Evolutionary conservation across 2,888 invertebrate species (phyloP), one percentile per base, ranked within the genome.

Genomic region (Bellardia bayeri): DNA sequence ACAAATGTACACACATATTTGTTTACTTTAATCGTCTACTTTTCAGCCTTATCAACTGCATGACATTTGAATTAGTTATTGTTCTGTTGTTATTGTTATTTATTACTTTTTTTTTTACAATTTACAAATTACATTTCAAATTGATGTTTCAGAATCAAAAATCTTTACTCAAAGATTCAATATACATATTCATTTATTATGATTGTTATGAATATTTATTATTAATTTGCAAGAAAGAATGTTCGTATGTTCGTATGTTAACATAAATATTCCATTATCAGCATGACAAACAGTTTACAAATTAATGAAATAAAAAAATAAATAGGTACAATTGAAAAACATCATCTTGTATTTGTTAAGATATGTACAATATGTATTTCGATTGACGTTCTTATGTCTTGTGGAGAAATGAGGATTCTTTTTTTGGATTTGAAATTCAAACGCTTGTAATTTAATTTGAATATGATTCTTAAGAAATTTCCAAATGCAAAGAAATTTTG

Each of bases 261-360:
- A 37, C 37, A 61, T 16, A 11, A 64, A 49, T 51, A 42, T 58
- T 58, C 58, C 42, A 72, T 72, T 72, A 16, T 40, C 72, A 72
- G 56, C 40, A 72, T 56, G 72, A 56, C 56, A 72, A 72, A 56
- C 56, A 56, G 37, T 72, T 72, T 58, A 58, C 40, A 54, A 72
- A 72, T 56, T 72, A 72, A 69, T 40, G 56, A 58, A 72, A 58
- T 69, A 8, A 51, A 45, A 51, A 49, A 8, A 51, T 13, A 33
- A 49, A 37, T 37, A 37, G 3, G 2, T 69, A 69, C 68, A 69
- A 69, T 69, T 49, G 68, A 64, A 69, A 49, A 69, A 69, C 68
- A 30, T 69, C 68, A 45, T 49, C 68, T 16, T 42, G 14, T n/a
- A 64, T 64, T 11, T 11, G 3, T 45, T 23, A 23, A 45, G 2